phyloP scores from a whole-genome alignment of 2,113 vertebrate genomes.

The Brachionichthys hirsutus region DNA sequence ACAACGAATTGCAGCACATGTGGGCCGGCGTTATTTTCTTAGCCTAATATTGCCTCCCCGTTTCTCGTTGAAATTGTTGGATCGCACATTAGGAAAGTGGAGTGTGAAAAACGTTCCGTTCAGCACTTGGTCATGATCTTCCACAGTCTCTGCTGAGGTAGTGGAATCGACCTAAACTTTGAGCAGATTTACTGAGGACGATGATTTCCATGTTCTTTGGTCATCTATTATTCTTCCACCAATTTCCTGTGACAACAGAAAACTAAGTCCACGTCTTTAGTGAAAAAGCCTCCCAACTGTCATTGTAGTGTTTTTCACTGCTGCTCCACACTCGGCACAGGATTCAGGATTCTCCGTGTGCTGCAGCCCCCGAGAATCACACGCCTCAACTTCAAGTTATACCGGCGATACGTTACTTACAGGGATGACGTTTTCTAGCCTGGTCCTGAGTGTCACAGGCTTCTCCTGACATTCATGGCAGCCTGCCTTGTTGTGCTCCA shows the following conservation, averaged over 20 bases:
- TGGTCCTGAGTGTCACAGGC: not conserved
- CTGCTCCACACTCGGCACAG: conserved; percentile 39
- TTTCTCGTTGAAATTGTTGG: conserved; percentile 29
- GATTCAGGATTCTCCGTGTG: conserved; percentile 21
- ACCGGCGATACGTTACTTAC: conserved; percentile 23
- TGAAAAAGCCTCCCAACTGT: conserved; percentile 1
- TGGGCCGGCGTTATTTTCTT: conserved; percentile 49
- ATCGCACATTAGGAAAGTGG: conserved; percentile 34
- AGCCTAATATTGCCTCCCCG: conserved; percentile 35
- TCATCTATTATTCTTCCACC: conserved; percentile 39
- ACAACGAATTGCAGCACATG: conserved; percentile 10
- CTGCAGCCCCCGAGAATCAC: conserved; percentile 58
- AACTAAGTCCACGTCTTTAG: conserved; percentile 27
- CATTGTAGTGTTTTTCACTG: conserved; percentile 27
- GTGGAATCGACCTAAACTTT: conserved; percentile 55
- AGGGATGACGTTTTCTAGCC: not conserved
- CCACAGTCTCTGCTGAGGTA: conserved; percentile 35
- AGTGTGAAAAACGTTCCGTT: conserved; percentile 50
- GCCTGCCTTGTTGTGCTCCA: no score
- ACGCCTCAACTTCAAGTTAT: conserved; percentile 41
- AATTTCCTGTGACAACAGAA: conserved; percentile 14
- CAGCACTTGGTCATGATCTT: conserved; percentile 49
- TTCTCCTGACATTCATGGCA: no score
- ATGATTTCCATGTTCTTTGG: conserved; percentile 38
- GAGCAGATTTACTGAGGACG: conserved; percentile 30